phyloP scores from a whole-genome alignment of 2,888 invertebrate species.

The Pollenia amentaria region DNA sequence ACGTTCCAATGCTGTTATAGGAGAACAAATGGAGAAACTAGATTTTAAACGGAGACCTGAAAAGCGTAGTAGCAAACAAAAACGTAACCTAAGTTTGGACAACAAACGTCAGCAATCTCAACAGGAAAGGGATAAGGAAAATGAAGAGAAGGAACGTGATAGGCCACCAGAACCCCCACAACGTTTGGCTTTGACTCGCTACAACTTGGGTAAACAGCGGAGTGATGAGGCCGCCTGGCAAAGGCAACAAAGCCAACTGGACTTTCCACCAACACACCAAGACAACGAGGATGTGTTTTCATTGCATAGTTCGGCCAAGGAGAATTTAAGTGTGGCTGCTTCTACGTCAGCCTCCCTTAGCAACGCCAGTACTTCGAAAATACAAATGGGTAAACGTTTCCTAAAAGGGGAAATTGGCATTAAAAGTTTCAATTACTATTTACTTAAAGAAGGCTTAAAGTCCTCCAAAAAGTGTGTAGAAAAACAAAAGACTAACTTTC shows the following conservation, averaged over 20 bases:
- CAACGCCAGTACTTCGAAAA: slow-evolving; percentile 77
- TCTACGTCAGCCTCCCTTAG: slow-evolving; percentile 74
- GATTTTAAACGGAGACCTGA: slow-evolving; percentile 75
- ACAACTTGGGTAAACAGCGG: slow-evolving; percentile 76
- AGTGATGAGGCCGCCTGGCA: slow-evolving; percentile 75
- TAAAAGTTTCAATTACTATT: slow-evolving; percentile 84
- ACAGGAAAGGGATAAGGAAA: slow-evolving; percentile 50
- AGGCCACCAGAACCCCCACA: slow-evolving; percentile 70
- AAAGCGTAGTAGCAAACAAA: slow-evolving; percentile 81
- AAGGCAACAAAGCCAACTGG: slow-evolving; percentile 62
- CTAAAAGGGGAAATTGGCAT: slow-evolving; percentile 84
- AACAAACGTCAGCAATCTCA: slow-evolving; percentile 76
- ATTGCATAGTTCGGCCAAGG: slow-evolving; percentile 77
- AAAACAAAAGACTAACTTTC: slow-evolving; percentile 78
- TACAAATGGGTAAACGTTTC: slow-evolving; percentile 84
- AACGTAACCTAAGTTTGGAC: slow-evolving; percentile 82
- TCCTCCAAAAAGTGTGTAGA: slow-evolving; percentile 83
- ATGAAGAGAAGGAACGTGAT: slow-evolving; percentile 64
- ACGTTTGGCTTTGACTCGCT: slow-evolving; percentile 65
- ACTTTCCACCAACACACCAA: slow-evolving; percentile 24
- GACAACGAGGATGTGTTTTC: slow-evolving; percentile 79
- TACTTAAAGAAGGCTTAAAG: slow-evolving; percentile 84
- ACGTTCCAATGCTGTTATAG: slow-evolving; percentile 74
- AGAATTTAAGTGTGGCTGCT: slow-evolving; percentile 74
- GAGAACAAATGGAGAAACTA: slow-evolving; percentile 76